phyloP scores from a whole-genome alignment of 2,797 vertebrate species.

The Thalassophryne amazonica region DNA sequence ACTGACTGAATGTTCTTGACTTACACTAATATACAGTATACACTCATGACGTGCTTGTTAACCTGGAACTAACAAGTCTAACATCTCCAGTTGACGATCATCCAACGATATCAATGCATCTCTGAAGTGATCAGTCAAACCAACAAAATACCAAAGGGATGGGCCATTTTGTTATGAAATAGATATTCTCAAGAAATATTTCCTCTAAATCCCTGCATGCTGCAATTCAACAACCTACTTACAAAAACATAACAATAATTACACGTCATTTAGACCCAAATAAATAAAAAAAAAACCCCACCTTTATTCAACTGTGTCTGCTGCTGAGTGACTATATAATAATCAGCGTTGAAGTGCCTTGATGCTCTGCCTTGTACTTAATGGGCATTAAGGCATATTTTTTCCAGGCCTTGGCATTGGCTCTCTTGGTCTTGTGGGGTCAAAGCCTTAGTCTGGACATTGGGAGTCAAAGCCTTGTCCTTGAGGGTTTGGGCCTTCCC shows the following conservation, averaged over 20 bases:
- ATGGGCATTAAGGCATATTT: too few species aligned
- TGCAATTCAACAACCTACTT: slow-evolving; percentile 15
- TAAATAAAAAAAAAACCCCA: neutral
- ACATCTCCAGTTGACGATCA: slow-evolving; percentile 20
- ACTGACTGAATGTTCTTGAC: slow-evolving; percentile 65
- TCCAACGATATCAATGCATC: slow-evolving; percentile 49
- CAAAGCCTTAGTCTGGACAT: too few species aligned
- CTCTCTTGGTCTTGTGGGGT: too few species aligned
- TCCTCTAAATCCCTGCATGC: slow-evolving; percentile 35
- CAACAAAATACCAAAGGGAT: slow-evolving; percentile 73
- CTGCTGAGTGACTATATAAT: slow-evolving; percentile 10
- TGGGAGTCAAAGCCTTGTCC: too few species aligned
- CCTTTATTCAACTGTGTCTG: neutral
- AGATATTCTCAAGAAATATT: neutral
- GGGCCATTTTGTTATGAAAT: slow-evolving; percentile 43
- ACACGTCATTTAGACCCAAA: neutral
- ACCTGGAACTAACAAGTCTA: slow-evolving; percentile 52
- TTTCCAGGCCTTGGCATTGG: too few species aligned
- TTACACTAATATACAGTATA: slow-evolving; percentile 63
- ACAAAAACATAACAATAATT: neutral
- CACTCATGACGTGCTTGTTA: slow-evolving; percentile 49
- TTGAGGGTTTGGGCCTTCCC: too few species aligned
- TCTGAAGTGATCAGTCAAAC: slow-evolving; percentile 63
- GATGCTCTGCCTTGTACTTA: too few species aligned
- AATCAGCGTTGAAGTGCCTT: too few species aligned